phyloP scores from a whole-genome alignment of 2,888 invertebrate genomes.

The Nycteola revayana region DNA sequence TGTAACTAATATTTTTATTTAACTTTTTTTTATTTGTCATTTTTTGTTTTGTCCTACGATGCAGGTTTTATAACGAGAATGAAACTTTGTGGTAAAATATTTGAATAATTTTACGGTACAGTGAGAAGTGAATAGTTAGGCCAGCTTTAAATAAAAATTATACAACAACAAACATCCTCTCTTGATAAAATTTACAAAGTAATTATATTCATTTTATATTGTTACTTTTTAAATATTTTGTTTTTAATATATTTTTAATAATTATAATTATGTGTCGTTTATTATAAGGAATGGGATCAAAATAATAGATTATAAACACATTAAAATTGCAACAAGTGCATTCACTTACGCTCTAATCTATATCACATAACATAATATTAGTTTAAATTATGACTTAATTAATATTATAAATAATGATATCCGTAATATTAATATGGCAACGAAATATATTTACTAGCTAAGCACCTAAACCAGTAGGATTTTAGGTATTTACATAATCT shows the following conservation, averaged over 20 bases:
- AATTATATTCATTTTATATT: too few relatives aligned
- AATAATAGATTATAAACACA: constrained; percentile 23
- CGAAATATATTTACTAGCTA: constrained; percentile 78
- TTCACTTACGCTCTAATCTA: constrained; percentile 55
- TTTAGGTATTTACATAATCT: constrained; percentile 73
- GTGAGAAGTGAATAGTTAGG: constrained; percentile 23
- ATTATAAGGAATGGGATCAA: constrained; percentile 17
- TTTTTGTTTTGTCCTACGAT: constrained; percentile 17
- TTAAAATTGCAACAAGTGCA: constrained; percentile 27
- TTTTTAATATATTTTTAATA: constrained; percentile 9
- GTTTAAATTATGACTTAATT: constrained; percentile 73
- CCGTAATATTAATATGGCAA: constrained; percentile 81
- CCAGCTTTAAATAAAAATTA: constrained; percentile 22
- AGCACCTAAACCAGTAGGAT: constrained; percentile 74
- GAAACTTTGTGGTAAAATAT: constrained; percentile 11
- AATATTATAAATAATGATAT: constrained; percentile 77
- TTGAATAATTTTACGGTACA: constrained; percentile 9
- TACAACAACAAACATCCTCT: constrained; percentile 25
- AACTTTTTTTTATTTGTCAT: constrained; percentile 23
- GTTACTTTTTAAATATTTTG: constrained; percentile 13
- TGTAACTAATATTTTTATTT: constrained; percentile 36
- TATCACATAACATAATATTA: constrained; percentile 75
- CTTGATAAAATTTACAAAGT: not conserved
- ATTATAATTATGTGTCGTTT: constrained; percentile 1
- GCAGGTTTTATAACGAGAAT: constrained; percentile 4